Evolutionary conservation across 1,140 invertebrate species (phyloP), one percentile per base, ranked within the genome.

Genomic region (Solenopsis invicta): DNA sequence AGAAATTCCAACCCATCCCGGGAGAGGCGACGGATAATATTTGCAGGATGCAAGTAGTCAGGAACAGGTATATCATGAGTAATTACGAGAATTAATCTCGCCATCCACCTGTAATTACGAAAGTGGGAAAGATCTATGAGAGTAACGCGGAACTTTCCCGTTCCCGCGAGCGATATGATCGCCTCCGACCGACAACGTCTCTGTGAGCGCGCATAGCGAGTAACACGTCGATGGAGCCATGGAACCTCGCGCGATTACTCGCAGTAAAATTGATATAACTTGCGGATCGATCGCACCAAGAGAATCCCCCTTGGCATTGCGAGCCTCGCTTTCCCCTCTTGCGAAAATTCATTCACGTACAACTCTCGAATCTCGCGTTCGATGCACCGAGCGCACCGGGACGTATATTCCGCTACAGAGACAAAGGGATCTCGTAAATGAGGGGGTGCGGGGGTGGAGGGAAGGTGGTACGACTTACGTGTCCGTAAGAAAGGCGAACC

Each of bases 21-120:
- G 12, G 18, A 66, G 37, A 29, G 4, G 54, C 45, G 62, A 69
- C 8, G 64, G 56, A n/a, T 34, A 84, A 82, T 74, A 74, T 84
- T 62, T 61, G 80, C 45, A 37, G 13, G 48, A 41, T 29, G 37
- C 37, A 37, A 54, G 48, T 52, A 84, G n/a, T 84, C 80, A 50
- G 37, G 61, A 56, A 61, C 54, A 84, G 67, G 24, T 82, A 82
- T 61, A 74, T 84, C 54, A 13, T 37, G 69, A 84, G 80, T 75
- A 84, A 84, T 75, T 84, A 84, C 41, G 69, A 84, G 80, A 84
- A 84, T 84, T 84, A 84, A 84, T 84, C 80, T 48, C 54, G 41
- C 29, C 54, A 69, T 75, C 69, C 67, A 61, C 54, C 54, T 75
- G 69, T 74, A 75, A 84, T 84, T 84, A 50, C 52, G 69, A 84